Percentiles rank a stretch among this genome's conserved stretches.
Evolutionary conservation across 2,113 vertebrate species (phyloP).

Genomic region (Columba livia): DNA sequence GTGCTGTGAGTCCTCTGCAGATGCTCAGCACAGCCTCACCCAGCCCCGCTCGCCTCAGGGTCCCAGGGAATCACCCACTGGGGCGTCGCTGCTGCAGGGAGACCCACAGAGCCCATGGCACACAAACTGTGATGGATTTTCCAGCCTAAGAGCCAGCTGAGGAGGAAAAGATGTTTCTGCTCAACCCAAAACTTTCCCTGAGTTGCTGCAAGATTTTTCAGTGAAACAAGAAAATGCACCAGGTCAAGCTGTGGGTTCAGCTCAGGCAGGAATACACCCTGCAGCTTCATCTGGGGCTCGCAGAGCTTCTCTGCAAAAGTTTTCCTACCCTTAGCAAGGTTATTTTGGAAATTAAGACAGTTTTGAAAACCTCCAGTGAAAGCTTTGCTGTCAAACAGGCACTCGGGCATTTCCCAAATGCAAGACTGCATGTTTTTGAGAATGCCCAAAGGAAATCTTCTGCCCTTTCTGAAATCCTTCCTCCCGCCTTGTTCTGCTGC

Average conservation of each 20-base stretch:
- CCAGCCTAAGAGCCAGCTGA: neutral
- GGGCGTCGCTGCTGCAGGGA: neutral
- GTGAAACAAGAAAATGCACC: neutral
- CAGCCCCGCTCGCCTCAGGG: neutral
- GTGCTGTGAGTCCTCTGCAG: neutral
- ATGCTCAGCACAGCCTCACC: neutral
- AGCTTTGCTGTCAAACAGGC: neutral
- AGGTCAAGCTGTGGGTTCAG: rapidly evolving
- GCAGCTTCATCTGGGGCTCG: neutral
- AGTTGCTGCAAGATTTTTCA: neutral
- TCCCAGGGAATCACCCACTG: rapidly evolving
- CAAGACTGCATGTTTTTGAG: conserved; percentile 3
- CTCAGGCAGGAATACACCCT: neutral
- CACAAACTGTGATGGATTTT: rapidly evolving
- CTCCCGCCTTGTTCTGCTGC: neutral
- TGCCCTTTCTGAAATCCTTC: conserved; percentile 2
- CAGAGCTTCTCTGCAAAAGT: neutral
- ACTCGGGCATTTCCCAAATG: neutral
- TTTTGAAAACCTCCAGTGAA: neutral
- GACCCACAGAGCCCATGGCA: neutral
- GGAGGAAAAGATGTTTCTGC: neutral
- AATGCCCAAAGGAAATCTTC: conserved; percentile 23
- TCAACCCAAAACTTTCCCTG: neutral
- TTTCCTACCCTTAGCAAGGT: neutral
- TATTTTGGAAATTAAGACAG: neutral